These are phyloP conservation scores for Agonopterix heracliana DNA, from an alignment of 2,888 invertebrate genomes.

Conservation along the genomic window DNA sequence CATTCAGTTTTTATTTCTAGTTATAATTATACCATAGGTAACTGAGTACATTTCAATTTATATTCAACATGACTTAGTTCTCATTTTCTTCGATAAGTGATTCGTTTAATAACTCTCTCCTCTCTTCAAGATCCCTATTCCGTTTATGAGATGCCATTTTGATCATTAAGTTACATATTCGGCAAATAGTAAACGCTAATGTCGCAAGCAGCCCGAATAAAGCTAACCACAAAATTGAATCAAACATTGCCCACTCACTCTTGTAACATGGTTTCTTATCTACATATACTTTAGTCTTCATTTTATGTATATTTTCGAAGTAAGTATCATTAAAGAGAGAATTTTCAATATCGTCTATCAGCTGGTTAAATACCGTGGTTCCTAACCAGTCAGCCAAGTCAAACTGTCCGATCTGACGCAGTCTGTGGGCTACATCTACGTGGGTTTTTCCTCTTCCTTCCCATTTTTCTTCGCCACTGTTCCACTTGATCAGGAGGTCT, in stretches of 20 bases:
- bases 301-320: constrained; percentile 8
- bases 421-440: constrained; percentile 66
- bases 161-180: too few relatives aligned
- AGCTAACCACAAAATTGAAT: constrained; percentile 33
- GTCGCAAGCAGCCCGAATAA: constrained; percentile 24
- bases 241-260: constrained; percentile 33
- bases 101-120: too few relatives aligned
- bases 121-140: too few relatives aligned
- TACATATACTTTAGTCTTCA: constrained; percentile 10
- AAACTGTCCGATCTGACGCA: constrained; percentile 74
- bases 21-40: too few relatives aligned
- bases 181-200: constrained; percentile 19
- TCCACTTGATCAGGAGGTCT: constrained; percentile 76
- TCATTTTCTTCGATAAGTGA: too few relatives aligned
- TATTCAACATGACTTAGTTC: too few relatives aligned
- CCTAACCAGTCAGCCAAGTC: constrained; percentile 80
- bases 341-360: constrained; percentile 65
- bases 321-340: constrained; percentile 29
- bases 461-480: constrained; percentile 37
- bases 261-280: constrained; percentile 16
- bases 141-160: too few relatives aligned
- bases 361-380: constrained; percentile 69
- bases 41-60: too few relatives aligned
- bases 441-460: constrained; percentile 77
- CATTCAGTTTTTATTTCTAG: too few relatives aligned